Evolutionary conservation across 2,888 invertebrate species (phyloP), one percentile per base, ranked within the genome.

Genomic region (Pristionchus entomophagus): DNA sequence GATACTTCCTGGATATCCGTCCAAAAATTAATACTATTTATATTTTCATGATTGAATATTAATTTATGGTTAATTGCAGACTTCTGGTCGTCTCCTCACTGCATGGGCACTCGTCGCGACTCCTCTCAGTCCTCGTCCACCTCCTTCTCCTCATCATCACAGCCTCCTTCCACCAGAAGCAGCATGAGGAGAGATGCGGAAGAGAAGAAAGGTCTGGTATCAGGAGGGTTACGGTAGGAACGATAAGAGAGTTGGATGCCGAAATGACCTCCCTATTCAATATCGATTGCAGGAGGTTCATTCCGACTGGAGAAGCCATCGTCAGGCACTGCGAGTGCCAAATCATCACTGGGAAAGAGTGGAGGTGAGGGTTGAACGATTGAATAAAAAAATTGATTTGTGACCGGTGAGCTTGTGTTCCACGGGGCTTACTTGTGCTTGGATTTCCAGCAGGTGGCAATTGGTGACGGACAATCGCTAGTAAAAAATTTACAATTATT

Each of bases 11-110:
- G 1, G 2, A 26, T n/a, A 2, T 5, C 10, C 2, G n/a, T n/a
- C n/a, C n/a, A n/a, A n/a, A n/a, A n/a, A n/a, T n/a, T n/a, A n/a
- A n/a, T n/a, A 19, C 32, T 65, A 35, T 1, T 65, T 35, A 32
- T 65, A 14, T 35, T 19, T 56, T 5, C n/a, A 17, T n/a, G 5
- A 12, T 35, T 35, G 32, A 6, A 1, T 65, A 65, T 14, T 53
- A 19, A 80, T 80, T 53, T n/a, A 14, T 45, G 45, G 19, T 12
- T 19, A 0, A 29, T 81, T 59, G 32, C 81, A 81, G 81, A 81
- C 22, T 81, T 81, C 82, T 82, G 82, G 82, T 82, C 82, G 38
- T 82, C 82, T 26, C 82, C 82, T 1, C 59, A 26, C 41, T 82
- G 82, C 59, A 82, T 82, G 80, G 53, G 53, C 29, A 17, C 38